These are phyloP conservation scores for Daktulosphaira vitifoliae DNA, from an alignment of 1,140 invertebrate species.

Conservation along the genomic window DNA sequence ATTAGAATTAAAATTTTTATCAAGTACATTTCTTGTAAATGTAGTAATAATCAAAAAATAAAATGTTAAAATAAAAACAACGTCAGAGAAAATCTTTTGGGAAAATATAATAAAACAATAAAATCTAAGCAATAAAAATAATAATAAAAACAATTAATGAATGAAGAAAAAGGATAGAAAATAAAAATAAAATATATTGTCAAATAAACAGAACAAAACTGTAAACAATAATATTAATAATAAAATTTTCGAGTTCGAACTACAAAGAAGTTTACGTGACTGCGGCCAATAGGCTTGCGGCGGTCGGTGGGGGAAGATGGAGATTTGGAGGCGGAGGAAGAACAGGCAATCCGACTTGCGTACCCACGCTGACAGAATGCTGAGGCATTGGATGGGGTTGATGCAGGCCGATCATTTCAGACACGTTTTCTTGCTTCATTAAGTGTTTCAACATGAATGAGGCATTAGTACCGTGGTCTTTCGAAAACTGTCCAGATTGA, in stretches of 20 bases:
- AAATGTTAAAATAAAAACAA: slow-evolving; percentile 22
- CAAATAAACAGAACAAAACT: slow-evolving; percentile 25
- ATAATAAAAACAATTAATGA: slow-evolving; percentile 21
- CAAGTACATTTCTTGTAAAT: slow-evolving; percentile 23
- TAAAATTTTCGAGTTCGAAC: slow-evolving; percentile 16
- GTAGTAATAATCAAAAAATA: slow-evolving; percentile 28
- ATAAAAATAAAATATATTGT: slow-evolving; percentile 8
- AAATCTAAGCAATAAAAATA: neutral
- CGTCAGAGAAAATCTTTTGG: neutral
- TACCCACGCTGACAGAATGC: slow-evolving; percentile 40
- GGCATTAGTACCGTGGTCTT: slow-evolving; percentile 72
- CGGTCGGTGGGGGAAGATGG: slow-evolving; percentile 39
- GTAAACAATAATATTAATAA: slow-evolving; percentile 14
- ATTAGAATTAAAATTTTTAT: neutral
- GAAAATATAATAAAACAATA: slow-evolving; percentile 3
- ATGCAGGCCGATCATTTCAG: slow-evolving; percentile 42
- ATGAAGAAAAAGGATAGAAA: neutral
- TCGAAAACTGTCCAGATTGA: slow-evolving; percentile 62
- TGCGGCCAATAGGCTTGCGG: slow-evolving; percentile 39
- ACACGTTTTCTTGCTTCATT: slow-evolving; percentile 46
- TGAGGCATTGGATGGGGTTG: slow-evolving; percentile 34
- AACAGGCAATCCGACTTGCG: slow-evolving; percentile 40
- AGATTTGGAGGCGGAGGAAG: slow-evolving; percentile 38
- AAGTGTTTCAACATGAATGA: slow-evolving; percentile 47
- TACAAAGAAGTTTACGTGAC: slow-evolving; percentile 38